Evolutionary conservation across 2,888 invertebrate genomes (phyloP).

Genomic region (Drosophila melanosoma): DNA sequence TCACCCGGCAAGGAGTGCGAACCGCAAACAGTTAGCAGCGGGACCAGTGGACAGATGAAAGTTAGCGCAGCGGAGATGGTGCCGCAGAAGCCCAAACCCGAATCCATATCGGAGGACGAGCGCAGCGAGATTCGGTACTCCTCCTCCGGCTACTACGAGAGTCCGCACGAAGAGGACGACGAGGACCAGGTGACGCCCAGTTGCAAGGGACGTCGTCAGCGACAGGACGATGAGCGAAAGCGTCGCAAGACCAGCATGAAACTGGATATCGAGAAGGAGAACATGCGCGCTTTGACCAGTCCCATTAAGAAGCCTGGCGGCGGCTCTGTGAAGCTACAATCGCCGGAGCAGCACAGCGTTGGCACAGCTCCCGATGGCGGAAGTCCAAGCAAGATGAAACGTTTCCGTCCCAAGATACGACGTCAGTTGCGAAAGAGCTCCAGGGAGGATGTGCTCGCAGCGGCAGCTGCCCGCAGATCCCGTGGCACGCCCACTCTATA

Average conservation of each 20-base stretch:
- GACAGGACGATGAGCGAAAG: conserved; percentile 90
- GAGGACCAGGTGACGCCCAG: conserved; percentile 61
- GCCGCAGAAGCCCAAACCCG: conserved; percentile 84
- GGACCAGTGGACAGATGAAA: conserved; percentile 32
- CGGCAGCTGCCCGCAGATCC: conserved; percentile 67
- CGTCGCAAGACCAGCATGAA: conserved; percentile 91
- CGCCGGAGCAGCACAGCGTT: conserved; percentile 77
- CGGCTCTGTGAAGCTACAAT: conserved; percentile 49
- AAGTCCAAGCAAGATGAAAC: conserved; percentile 84
- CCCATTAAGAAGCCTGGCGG: conserved; percentile 81
- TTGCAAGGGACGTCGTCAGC: conserved; percentile 83
- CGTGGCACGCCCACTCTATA: conserved; percentile 60
- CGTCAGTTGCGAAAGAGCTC: conserved; percentile 83
- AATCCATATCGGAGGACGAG: conserved; percentile 89
- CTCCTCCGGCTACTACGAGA: conserved; percentile 91
- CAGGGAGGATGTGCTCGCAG: conserved; percentile 78
- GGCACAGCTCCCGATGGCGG: conserved; percentile 63
- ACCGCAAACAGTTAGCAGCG: conserved; percentile 53
- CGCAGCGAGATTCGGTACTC: conserved; percentile 89
- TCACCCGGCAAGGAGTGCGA: conserved; percentile 67
- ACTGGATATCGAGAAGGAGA: conserved; percentile 89
- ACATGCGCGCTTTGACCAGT: conserved; percentile 86
- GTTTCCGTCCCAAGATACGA: conserved; percentile 85
- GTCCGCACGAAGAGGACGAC: conserved; percentile 88
- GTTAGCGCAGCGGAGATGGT: conserved; percentile 32